Conservation (phyloP, 2,888 invertebrate species). For the Yponomeuta sedellus region DNA sequence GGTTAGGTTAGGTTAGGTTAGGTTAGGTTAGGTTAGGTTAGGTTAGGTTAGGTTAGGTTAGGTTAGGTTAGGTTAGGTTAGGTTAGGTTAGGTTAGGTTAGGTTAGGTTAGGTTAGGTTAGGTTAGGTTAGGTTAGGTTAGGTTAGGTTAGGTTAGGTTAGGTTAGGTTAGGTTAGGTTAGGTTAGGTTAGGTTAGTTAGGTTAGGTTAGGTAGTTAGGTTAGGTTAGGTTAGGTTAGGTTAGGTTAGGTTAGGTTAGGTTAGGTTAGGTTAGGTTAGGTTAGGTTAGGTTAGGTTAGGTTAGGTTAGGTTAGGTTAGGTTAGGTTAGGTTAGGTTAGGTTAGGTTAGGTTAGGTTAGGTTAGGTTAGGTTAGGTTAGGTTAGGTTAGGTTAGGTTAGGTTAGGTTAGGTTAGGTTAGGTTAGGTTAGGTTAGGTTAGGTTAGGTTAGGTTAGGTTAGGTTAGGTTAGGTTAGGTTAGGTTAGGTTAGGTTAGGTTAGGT, state of each 20-base stretch:
- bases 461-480: constrained; percentile 1
- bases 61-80: constrained; percentile 12
- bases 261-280: too few relatives aligned
- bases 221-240: too few relatives aligned
- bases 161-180: constrained; percentile 12
- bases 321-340: too few relatives aligned
- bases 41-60: constrained; percentile 12
- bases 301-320: too few relatives aligned
- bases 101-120: constrained; percentile 12
- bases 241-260: too few relatives aligned
- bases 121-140: constrained; percentile 12
- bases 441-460: neutral
- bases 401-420: neutral
- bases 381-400: neutral
- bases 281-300: too few relatives aligned
- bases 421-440: constrained; percentile 1
- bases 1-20: constrained; percentile 12
- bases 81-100: constrained; percentile 12
- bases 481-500: neutral
- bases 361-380: neutral
- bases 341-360: too few relatives aligned
- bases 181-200: constrained; percentile 4
- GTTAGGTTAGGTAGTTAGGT: too few relatives aligned
- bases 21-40: constrained; percentile 12
- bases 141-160: constrained; percentile 12